Evolutionary conservation across 2,797 vertebrate genomes (phyloP).

Genomic region (Cryptoblepharus egeriae): DNA sequence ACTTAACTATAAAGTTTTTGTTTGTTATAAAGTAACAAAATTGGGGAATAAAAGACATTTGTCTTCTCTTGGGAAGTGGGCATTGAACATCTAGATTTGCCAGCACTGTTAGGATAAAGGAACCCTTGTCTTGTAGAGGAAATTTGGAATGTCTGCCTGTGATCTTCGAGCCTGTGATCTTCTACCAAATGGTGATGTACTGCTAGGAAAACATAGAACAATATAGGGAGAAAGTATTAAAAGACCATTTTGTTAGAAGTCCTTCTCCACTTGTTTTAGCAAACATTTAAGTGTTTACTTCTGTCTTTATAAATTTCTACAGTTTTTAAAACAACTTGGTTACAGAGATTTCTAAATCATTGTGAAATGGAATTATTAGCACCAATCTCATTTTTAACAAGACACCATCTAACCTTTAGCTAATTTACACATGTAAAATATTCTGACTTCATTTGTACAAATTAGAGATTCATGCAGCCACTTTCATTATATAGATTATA

Average conservation of each 20-base stretch:
- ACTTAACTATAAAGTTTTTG: too few species aligned
- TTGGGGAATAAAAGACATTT: not conserved
- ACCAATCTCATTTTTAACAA: not conserved
- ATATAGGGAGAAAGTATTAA: not conserved
- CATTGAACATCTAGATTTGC: not conserved
- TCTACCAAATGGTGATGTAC: not conserved
- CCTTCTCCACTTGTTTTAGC: not conserved
- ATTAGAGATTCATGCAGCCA: not conserved
- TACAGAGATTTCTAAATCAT: not conserved
- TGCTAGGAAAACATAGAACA: not conserved
- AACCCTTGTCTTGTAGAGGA: not conserved
- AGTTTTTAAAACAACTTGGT: not conserved
- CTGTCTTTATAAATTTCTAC: not conserved
- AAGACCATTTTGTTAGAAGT: not conserved
- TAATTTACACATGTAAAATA: constrained; percentile 38
- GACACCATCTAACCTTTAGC: constrained; percentile 3
- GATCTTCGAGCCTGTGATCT: not conserved
- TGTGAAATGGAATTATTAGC: not conserved
- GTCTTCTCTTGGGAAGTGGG: not conserved
- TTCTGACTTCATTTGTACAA: not conserved
- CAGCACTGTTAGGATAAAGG: not conserved
- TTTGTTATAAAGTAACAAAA: too few species aligned
- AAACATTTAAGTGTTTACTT: not conserved
- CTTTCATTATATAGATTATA: not conserved
- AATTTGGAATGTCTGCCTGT: not conserved